Percentiles rank a stretch among this genome's conserved stretches.
Conservation (phyloP, 2,888 invertebrate genomes). For the Drosophila nr. perissopoda region DNA sequence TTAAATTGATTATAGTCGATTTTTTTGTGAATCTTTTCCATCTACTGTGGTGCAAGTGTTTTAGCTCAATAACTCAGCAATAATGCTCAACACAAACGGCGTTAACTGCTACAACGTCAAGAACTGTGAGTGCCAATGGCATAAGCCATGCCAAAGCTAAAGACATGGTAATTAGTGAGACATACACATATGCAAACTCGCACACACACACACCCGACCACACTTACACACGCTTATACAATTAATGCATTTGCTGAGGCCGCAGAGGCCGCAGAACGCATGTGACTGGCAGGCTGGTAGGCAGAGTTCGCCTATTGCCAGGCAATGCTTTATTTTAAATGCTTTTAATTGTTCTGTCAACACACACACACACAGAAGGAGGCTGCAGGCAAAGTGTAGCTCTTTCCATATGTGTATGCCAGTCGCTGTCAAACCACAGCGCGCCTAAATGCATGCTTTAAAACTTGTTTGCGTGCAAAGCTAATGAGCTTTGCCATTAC, state of each 20-base stretch:
- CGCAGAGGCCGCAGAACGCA: constrained; percentile 54
- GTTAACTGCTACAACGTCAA: constrained; percentile 43
- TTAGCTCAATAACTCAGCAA: constrained; percentile 12
- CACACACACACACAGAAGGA: constrained; percentile 47
- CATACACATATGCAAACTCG: constrained; percentile 35
- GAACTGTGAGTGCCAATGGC: constrained; percentile 69
- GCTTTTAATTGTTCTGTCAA: constrained; percentile 82
- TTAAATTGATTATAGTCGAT: background rate
- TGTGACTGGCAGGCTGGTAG: constrained; percentile 37
- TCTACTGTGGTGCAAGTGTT: background rate
- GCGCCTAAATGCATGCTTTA: constrained; percentile 81
- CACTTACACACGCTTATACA: constrained; percentile 37
- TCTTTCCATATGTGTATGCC: constrained; percentile 44
- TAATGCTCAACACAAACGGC: constrained; percentile 34
- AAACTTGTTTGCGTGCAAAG: constrained; percentile 80
- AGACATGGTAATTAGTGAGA: constrained; percentile 79
- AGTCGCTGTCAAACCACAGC: constrained; percentile 73
- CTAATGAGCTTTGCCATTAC: constrained; percentile 82
- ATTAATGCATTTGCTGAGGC: constrained; percentile 74
- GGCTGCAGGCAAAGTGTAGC: constrained; percentile 45
- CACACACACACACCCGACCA: constrained; percentile 14
- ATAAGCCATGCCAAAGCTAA: constrained; percentile 76
- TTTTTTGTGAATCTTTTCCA: background rate
- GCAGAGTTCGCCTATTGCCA: constrained; percentile 59
- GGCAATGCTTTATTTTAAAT: constrained; percentile 79